Base-by-base conservation (phyloP, 2,113 vertebrate species). In the Panthera leo region DNA sequence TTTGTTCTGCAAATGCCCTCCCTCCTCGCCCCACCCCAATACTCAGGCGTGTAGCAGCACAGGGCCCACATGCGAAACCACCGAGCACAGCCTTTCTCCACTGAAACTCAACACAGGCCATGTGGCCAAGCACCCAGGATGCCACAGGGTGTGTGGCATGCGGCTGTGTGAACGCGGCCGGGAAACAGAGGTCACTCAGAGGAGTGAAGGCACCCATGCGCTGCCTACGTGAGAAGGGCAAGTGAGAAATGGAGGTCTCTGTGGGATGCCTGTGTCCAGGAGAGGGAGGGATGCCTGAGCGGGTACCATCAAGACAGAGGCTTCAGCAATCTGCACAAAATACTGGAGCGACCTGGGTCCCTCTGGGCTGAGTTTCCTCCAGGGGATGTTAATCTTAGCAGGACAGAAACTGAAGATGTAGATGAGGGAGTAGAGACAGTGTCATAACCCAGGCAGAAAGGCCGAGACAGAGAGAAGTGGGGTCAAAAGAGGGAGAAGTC, bases 1-100 rank as follows among this genome's bases (percentile, higher is more conserved):
- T 98, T 97, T 96, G 97, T 97, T 96, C 86, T 89, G 71, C 70
- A 42, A 73, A 76, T 98, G 97, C 97, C 97, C 89, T 97, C 96
- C 92, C 94, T 97, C 91, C 85, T 91, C 55, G 84, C 94, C 95
- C 80, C 82, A 85, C 87, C 93, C 85, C 84, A 97, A 58, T 6
- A 61, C 96, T 88, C 76, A 80, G 68, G 85, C 19, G 0, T 87
- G 36, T 11, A 93, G 48, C 84, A 85, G 45, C 16, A 5, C 3
- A 5, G 88, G 75, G 70, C 78, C 89, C 89, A 91, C 79, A 15
- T 19, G 51, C 14, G 19, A 70, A 96, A 91, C 82, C 65, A 70
- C 88, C 70, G 71, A 85, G 65, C 2, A 10, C 4, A 63, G 82
- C 58, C 55, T 63, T 90, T 48, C 82, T 71, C 21, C 16, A 85